phyloP scores from a whole-genome alignment of 2,797 vertebrate species.

The Cephalopachus bancanus region DNA sequence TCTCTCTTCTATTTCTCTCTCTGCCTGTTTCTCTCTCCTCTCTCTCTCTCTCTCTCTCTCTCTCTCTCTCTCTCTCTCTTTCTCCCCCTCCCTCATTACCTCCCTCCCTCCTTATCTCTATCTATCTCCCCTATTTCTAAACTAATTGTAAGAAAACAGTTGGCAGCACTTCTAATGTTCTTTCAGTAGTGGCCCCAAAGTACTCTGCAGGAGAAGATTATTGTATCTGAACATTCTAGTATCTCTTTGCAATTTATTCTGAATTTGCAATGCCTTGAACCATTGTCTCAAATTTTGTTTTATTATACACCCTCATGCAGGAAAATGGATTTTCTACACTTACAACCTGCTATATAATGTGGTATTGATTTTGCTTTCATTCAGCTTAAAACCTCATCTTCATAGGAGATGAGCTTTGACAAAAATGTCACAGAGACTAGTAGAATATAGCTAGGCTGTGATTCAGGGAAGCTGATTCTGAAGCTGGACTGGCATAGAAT shows the following conservation, averaged over 20 bases:
- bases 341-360: not conserved
- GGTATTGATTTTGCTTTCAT: not conserved
- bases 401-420: not conserved
- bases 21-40: not conserved
- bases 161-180: not conserved
- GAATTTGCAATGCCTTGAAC: not conserved
- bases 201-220: not conserved
- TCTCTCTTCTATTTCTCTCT: not conserved
- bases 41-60: not conserved
- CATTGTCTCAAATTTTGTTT: constrained; percentile 5
- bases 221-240: not conserved
- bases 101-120: not conserved
- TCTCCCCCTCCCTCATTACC: too few species aligned
- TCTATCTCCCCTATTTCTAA: not conserved
- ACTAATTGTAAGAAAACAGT: not conserved
- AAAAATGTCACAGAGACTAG: not conserved
- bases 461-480: not conserved
- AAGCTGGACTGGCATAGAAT: not conserved
- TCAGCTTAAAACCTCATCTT: not conserved
- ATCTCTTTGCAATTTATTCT: not conserved
- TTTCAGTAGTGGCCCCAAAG: not conserved
- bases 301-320: not conserved
- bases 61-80: too few species aligned
- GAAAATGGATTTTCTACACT: not conserved
- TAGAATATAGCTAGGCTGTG: not conserved